Base-by-base conservation (phyloP, 2,888 invertebrate species). In the Horisme vitalbata region DNA sequence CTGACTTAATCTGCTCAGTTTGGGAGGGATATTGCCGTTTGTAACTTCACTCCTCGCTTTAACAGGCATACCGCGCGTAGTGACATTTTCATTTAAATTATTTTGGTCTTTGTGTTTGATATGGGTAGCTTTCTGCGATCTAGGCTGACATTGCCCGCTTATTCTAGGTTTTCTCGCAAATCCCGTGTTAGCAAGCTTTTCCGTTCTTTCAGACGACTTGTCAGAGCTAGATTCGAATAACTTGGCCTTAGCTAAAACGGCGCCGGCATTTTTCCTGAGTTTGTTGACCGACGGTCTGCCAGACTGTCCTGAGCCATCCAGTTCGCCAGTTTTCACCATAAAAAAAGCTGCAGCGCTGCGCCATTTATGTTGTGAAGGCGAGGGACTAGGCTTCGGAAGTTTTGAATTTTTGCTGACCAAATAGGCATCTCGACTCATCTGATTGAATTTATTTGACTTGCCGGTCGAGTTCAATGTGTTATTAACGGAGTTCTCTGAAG, bases 241-340 rank as follows among this genome's bases (percentile, higher is more conserved):
- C 70, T 93, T 94, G 0, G 95, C 95, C 83, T 95, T 95, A 1
- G 94, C 95, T 46, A 95, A 80, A 0, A 96, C 95, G 86, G 95
- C 95, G 4, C 95, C 96, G 4, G 94, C 95, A 73, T 95, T 95
- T 74, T 94, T 94, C 33, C 91, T 87, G 18, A 95, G 69, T 61
- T 93, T 93, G 11, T 94, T 94, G 7, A 95, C 92, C 0, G 95
- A 95, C 0, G 94, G 93, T 45, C 95, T 89, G 0, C 93, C 93
- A 14, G 91, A 91, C 33, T 85, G 85, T 37, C 83, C 82, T 27
- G 79, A 72, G 8, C 68, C 75, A n/a, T 84, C 83, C 14, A 81
- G 59, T 49, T 88, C 85, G 2, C 88, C 90, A 8, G 87, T 88
- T 52, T 90, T 86, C 41, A 85, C 76, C 87, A 89, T 87, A 37